Conservation (phyloP, 2,113 vertebrate genomes). For the Lucifuga dentata region DNA sequence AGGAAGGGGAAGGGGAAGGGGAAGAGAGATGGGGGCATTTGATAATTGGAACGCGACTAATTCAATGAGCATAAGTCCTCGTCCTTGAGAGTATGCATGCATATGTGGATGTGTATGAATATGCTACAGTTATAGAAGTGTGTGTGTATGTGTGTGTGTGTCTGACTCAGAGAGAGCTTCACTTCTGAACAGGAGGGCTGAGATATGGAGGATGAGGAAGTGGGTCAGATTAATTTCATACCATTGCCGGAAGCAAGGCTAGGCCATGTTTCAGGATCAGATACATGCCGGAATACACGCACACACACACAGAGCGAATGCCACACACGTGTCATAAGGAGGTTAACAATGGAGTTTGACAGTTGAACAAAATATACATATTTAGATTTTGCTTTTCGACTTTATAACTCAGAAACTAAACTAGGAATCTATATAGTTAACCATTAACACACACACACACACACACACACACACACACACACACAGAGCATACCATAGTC, state of each 20-base stretch:
- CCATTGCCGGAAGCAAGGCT: constrained; percentile 37
- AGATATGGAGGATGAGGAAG: constrained; percentile 71
- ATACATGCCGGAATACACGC: constrained; percentile 28
- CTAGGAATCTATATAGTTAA: neutral
- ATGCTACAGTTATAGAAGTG: constrained; percentile 38
- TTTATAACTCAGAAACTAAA: constrained; percentile 2
- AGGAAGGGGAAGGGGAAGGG: constrained; percentile 8
- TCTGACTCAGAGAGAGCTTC: constrained; percentile 50
- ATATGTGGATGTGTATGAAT: constrained; percentile 58
- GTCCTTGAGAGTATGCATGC: constrained; percentile 66
- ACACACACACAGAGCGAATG: constrained; percentile 14
- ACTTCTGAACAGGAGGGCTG: constrained; percentile 46
- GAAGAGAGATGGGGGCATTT: constrained; percentile 46
- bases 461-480: neutral
- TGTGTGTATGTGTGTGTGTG: constrained; percentile 20
- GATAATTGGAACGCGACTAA: constrained; percentile 78
- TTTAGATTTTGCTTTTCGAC: constrained; percentile 5
- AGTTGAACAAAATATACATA: constrained; percentile 14
- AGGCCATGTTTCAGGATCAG: constrained; percentile 55
- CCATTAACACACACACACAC: neutral
- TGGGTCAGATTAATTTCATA: constrained; percentile 72
- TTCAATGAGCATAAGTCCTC: constrained; percentile 74
- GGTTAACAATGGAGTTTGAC: constrained; percentile 28
- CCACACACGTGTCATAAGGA: constrained; percentile 11
- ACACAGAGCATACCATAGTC: constrained; percentile 29